phyloP scores from a whole-genome alignment of 2,888 invertebrate genomes.

The Pseudococcus viburni region DNA sequence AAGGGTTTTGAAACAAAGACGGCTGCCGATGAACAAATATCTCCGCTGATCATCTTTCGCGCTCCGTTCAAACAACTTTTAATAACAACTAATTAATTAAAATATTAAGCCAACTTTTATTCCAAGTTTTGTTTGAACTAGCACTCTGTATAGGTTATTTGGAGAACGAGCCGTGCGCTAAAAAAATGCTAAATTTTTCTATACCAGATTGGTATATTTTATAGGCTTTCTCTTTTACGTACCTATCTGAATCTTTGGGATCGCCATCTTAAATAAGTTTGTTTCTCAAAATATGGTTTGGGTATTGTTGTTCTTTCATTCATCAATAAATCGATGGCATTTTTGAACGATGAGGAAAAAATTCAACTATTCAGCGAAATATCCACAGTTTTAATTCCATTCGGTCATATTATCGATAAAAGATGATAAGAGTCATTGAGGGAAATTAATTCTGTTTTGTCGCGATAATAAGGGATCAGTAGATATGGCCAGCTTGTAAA shows the following conservation, averaged over 20 bases:
- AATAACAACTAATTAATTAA: slow-evolving; percentile 66
- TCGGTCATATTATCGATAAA: background rate
- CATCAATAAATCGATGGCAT: background rate
- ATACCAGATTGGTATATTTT: background rate
- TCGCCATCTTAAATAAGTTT: too few relatives aligned
- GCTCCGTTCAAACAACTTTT: slow-evolving; percentile 59
- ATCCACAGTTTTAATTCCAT: background rate
- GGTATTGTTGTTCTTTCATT: slow-evolving; percentile 1
- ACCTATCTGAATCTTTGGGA: background rate
- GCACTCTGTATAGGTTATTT: slow-evolving; percentile 27
- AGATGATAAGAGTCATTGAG: background rate
- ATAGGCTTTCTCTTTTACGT: background rate
- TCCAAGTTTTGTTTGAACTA: slow-evolving; percentile 37
- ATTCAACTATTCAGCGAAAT: background rate
- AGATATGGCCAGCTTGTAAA: background rate
- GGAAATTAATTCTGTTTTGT: background rate
- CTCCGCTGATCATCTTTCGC: slow-evolving; percentile 61
- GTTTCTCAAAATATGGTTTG: background rate
- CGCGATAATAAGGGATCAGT: background rate
- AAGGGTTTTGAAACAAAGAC: slow-evolving; percentile 63
- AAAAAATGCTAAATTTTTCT: background rate
- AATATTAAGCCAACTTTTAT: slow-evolving; percentile 55
- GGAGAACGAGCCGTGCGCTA: background rate
- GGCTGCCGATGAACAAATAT: slow-evolving; percentile 63
- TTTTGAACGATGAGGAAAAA: background rate